phyloP scores from a whole-genome alignment of 2,888 invertebrate species.

The Napeogenes inachia region DNA sequence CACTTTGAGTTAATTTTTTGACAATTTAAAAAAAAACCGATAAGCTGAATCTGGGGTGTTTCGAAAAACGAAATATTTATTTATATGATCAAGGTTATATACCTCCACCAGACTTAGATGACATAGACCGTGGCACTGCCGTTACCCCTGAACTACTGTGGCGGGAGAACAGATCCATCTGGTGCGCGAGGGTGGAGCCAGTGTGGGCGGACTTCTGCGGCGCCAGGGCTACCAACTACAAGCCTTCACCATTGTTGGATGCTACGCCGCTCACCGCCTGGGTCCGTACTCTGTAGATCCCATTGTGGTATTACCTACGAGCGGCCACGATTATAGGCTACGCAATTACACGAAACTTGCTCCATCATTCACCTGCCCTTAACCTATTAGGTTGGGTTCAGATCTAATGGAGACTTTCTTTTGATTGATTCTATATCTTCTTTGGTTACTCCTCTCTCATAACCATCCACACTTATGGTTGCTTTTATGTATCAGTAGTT shows the following conservation, averaged over 20 bases:
- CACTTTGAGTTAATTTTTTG: too few relatives aligned
- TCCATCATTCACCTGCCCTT: too few relatives aligned
- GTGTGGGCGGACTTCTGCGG: conserved; percentile 96
- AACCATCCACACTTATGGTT: too few relatives aligned
- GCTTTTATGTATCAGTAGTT: too few relatives aligned
- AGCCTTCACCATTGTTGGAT: conserved; percentile 88
- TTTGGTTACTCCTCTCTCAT: too few relatives aligned
- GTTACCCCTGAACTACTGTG: conserved; percentile 79
- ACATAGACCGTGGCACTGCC: conserved; percentile 72
- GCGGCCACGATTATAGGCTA: too few relatives aligned
- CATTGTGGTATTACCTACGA: not conserved
- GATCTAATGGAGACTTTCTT: too few relatives aligned
- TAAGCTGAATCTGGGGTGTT: too few relatives aligned
- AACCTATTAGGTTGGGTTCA: too few relatives aligned
- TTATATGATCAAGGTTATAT: not conserved
- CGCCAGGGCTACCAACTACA: conserved; percentile 85
- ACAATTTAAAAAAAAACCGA: too few relatives aligned
- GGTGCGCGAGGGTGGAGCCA: conserved; percentile 92
- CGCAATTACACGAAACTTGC: not conserved
- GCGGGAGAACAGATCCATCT: conserved; percentile 91
- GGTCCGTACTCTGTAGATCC: conserved; percentile 61
- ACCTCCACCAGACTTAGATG: conserved; percentile 61
- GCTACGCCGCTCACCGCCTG: conserved; percentile 92
- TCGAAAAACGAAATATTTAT: not conserved
- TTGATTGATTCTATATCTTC: too few relatives aligned